Base-by-base conservation (phyloP, 1,140 invertebrate genomes). In the Lepidurus packardi region DNA sequence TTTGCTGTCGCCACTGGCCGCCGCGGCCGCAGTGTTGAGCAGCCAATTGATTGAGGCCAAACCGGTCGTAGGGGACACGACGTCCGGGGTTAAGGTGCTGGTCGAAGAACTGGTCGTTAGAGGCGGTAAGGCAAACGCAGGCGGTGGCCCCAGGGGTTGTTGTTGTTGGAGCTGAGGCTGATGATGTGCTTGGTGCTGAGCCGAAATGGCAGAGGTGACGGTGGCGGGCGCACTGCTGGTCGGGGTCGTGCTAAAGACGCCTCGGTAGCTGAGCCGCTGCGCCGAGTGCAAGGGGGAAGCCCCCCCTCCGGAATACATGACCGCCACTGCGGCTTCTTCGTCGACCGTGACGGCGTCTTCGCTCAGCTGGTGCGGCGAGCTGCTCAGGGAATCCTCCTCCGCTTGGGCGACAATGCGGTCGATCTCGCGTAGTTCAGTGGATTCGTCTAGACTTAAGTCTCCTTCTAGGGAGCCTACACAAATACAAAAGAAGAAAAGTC, bases 181-280 rank as follows among this genome's bases (percentile, higher is more conserved):
- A 65, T 80, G 80, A 34, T 34, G 34, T 45, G 76, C 73, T 78
- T 73, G 21, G 41, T 42, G 73, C n/a, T 75, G 79, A n/a, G 34
- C 34, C 65, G 53, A 45, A 21, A 25, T 41, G 24, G 8, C 16
- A 16, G 65, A n/a, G 43, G 53, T 81, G 21, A 81, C 79, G 24
- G 82, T 83, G 7, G 82, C 43, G 83, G 81, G 53, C 76, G 80
- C n/a, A 80, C 77, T 78, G 83, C 83, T 85, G 81, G 88, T 84
- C 84, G 88, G 86, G 84, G 89, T 88, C 21, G 89, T 89, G 78
- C 91, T 88, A 86, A 91, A 90, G 82, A 92, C 89, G 53, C 91
- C 91, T 80, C 90, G 88, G 84, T 92, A 90, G 84, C 87, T 91
- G 85, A 88, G 89, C 87, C 88, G 84, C 86, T 86, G 25, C 83